These are phyloP conservation scores for Coreius guichenoti DNA, from an alignment of 2,797 vertebrate species.

Conservation along the genomic window DNA sequence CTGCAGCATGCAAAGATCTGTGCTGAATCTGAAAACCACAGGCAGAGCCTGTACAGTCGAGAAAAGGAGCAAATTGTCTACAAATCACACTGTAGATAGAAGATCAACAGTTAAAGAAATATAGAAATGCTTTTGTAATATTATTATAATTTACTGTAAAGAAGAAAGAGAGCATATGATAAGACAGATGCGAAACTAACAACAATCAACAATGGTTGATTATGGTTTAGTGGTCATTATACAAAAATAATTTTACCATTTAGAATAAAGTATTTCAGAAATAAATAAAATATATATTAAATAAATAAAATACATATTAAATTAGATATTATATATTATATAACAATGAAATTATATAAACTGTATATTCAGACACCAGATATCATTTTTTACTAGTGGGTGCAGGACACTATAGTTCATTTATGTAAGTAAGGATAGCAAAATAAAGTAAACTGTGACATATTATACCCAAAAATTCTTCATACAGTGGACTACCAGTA, in stretches of 20 bases:
- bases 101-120: conserved; percentile 58
- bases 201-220: neutral
- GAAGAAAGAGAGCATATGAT: neutral
- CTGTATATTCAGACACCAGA: no score
- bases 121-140: conserved; percentile 13
- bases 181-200: neutral
- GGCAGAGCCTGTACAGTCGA: conserved; percentile 66
- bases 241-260: neutral
- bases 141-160: conserved; percentile 15
- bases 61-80: conserved; percentile 61
- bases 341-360: neutral
- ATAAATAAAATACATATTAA: neutral
- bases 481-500: no score
- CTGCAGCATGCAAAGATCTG: conserved; percentile 69
- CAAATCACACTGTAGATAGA: conserved; percentile 50
- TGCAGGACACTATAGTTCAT: no score
- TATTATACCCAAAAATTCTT: no score
- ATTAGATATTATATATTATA: neutral
- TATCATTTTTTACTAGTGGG: no score
- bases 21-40: conserved; percentile 72
- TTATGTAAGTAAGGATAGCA: no score
- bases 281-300: neutral
- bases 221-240: neutral
- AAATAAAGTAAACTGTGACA: no score
- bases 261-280: neutral